Percentiles rank a stretch among this genome's conserved stretches.
phyloP scores from a whole-genome alignment of 2,797 vertebrate genomes.

The Peromyscus eremicus region DNA sequence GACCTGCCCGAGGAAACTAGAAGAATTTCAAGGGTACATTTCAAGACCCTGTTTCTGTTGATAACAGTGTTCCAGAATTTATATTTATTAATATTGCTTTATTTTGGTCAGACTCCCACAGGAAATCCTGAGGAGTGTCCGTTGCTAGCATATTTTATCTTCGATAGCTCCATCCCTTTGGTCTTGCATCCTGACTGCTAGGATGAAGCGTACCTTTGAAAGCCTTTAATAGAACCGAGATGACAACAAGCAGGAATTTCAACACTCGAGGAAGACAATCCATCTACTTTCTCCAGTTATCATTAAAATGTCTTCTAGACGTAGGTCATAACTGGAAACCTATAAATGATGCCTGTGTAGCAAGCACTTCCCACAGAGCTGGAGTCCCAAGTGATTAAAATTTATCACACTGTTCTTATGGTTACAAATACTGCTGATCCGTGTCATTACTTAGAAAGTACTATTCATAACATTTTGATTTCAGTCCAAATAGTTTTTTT shows the following conservation, averaged over 20 bases:
- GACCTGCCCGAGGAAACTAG: constrained; percentile 86
- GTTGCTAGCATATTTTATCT: constrained; percentile 90
- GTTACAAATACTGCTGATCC: constrained; percentile 90
- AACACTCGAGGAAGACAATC: constrained; percentile 91
- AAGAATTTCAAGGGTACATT: constrained; percentile 87
- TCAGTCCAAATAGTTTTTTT: constrained; percentile 86
- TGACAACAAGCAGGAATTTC: constrained; percentile 92
- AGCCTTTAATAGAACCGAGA: constrained; percentile 89
- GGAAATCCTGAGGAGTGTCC: constrained; percentile 89
- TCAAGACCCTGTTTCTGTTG: constrained; percentile 84
- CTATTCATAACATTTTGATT: constrained; percentile 89
- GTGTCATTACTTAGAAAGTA: constrained; percentile 89
- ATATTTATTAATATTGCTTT: constrained; percentile 91
- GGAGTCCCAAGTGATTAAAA: constrained; percentile 88
- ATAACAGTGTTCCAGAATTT: constrained; percentile 89
- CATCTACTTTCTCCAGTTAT: constrained; percentile 90
- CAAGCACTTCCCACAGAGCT: constrained; percentile 90
- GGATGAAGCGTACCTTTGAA: constrained; percentile 89
- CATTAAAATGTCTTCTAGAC: constrained; percentile 91
- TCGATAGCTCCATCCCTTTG: constrained; percentile 87
- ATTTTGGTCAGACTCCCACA: constrained; percentile 90
- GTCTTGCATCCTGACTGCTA: constrained; percentile 87
- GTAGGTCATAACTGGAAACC: constrained; percentile 92
- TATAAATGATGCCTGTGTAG: constrained; percentile 91
- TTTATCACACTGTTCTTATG: constrained; percentile 91